A percentile compares a stretch with the other conserved stretches of the same genome.
Evolutionary conservation across 2,888 invertebrate genomes (phyloP).

Genomic region (Eilema depressum): DNA sequence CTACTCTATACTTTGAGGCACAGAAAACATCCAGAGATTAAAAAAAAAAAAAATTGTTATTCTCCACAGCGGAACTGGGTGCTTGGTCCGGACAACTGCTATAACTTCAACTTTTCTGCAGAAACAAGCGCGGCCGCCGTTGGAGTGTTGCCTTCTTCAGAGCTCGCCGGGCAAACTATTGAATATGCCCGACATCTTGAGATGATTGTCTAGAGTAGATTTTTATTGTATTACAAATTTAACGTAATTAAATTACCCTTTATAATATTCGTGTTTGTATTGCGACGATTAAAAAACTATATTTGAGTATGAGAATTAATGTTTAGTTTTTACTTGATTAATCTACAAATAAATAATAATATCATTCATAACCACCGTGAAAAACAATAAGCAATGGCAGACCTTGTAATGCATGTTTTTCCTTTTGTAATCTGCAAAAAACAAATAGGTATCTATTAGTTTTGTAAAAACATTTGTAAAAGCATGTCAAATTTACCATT

Average conservation of each 20-base stretch:
- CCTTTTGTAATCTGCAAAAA: too few species aligned
- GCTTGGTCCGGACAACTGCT: constrained; percentile 91
- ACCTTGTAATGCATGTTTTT: too few species aligned
- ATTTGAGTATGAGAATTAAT: too few species aligned
- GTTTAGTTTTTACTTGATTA: not conserved
- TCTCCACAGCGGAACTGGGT: constrained; percentile 92
- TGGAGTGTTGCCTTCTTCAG: constrained; percentile 92
- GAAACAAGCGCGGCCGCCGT: constrained; percentile 90
- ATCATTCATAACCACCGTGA: not conserved
- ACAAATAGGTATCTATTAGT: too few species aligned
- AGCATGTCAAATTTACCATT: too few species aligned
- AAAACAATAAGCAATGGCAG: too few species aligned
- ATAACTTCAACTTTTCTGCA: constrained; percentile 90
- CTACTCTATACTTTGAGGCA: too few species aligned
- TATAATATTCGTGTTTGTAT: constrained; percentile 18
- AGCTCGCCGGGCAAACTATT: constrained; percentile 97
- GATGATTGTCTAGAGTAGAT: constrained; percentile 95
- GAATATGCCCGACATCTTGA: constrained; percentile 99
- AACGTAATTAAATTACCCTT: constrained; percentile 35
- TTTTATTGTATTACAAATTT: constrained; percentile 24
- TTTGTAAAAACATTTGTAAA: too few species aligned
- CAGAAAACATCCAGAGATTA: too few species aligned
- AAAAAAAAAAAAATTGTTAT: not conserved
- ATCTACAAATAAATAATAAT: not conserved
- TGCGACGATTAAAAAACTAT: not conserved